Percentiles rank a stretch among this genome's conserved stretches.
Conservation (phyloP, 2,888 invertebrate genomes). For the Dysmachus trigonus region DNA sequence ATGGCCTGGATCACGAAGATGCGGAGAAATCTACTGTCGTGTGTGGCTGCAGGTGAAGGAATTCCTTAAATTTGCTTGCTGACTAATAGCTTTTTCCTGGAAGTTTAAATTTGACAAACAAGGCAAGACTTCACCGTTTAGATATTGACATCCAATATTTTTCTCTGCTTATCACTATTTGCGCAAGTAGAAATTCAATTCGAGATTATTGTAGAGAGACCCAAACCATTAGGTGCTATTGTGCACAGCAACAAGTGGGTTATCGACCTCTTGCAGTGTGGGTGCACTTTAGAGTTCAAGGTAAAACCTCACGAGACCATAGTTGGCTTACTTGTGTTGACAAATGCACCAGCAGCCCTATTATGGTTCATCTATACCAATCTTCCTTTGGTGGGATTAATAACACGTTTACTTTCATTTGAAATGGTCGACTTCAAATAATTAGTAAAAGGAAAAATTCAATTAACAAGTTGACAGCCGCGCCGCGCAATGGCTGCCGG, state of each 20-base stretch:
- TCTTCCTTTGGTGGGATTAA: no score
- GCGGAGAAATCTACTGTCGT: not conserved
- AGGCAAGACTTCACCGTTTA: not conserved
- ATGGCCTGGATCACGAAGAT: not conserved
- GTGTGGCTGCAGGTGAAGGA: not conserved
- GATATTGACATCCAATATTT: not conserved
- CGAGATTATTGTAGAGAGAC: not conserved
- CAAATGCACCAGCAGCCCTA: no score
- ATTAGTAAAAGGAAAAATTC: no score
- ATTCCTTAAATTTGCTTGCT: not conserved
- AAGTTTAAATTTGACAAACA: not conserved
- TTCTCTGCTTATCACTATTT: not conserved
- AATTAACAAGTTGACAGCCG: no score
- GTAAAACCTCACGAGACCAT: no score
- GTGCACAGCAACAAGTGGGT: constrained; percentile 26
- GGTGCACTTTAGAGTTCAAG: not conserved
- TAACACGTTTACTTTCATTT: no score
- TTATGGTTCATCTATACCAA: no score
- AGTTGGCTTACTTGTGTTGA: no score
- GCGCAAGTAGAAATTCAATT: not conserved
- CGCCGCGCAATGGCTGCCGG: no score
- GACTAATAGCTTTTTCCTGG: not conserved
- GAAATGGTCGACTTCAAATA: no score
- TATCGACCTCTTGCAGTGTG: not conserved
- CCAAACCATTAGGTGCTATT: not conserved